A percentile compares a stretch with the other conserved stretches of the same genome.
Evolutionary conservation across 2,113 vertebrate genomes (phyloP).

Genomic region (Poeciliopsis turrubarensis): DNA sequence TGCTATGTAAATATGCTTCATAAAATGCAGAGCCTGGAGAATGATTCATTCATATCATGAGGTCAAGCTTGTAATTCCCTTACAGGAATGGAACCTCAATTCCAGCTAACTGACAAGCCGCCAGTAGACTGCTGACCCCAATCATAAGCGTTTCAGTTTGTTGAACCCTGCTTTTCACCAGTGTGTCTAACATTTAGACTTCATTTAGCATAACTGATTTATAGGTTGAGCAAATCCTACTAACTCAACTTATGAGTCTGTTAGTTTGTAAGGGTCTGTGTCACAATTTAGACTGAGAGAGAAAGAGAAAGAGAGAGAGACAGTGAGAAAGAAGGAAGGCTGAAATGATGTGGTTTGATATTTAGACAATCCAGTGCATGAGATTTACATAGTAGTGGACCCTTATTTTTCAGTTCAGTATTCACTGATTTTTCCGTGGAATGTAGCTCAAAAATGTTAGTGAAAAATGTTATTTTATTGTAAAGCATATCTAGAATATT

Average conservation of each 20-base stretch:
- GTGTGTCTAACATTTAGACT: slow-evolving; percentile 8
- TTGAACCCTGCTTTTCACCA: slow-evolving; percentile 25
- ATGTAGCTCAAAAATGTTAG: too few species aligned
- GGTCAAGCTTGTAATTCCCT: slow-evolving; percentile 26
- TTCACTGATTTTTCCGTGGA: too few species aligned
- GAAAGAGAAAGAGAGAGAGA: too few species aligned
- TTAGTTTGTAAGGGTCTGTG: neutral
- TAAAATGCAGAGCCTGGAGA: slow-evolving; percentile 35
- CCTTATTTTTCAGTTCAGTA: too few species aligned
- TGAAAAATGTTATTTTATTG: too few species aligned
- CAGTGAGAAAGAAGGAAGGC: too few species aligned
- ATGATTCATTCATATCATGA: slow-evolving; percentile 49
- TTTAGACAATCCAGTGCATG: too few species aligned
- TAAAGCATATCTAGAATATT: too few species aligned
- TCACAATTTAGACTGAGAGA: slow-evolving; percentile 1
- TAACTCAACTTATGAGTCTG: neutral
- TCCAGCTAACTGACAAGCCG: slow-evolving; percentile 30
- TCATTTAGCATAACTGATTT: slow-evolving; percentile 13
- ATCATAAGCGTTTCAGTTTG: slow-evolving; percentile 41
- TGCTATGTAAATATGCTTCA: slow-evolving; percentile 54
- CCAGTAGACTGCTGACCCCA: slow-evolving; percentile 35
- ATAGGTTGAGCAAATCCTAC: slow-evolving; percentile 12
- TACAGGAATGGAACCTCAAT: slow-evolving; percentile 14
- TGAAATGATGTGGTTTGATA: too few species aligned
- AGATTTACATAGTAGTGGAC: too few species aligned